Evolutionary conservation across 2,113 vertebrate species (phyloP).

Genomic region (Pithys albifrons): DNA sequence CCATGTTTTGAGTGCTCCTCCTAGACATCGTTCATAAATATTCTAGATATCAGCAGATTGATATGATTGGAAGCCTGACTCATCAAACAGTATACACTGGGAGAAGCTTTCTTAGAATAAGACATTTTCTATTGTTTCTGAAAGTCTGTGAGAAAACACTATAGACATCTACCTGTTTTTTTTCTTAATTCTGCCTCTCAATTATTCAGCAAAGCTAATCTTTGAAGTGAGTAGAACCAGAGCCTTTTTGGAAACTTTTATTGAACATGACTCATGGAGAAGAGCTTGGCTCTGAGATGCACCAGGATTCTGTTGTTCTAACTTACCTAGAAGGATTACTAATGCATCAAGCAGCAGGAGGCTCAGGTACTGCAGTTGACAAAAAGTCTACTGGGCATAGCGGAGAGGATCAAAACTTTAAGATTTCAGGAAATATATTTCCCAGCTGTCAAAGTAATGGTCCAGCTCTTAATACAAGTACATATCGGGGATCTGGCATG

Average conservation of each 20-base stretch:
- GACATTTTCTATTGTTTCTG: constrained; percentile 1
- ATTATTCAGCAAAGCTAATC: constrained; percentile 40
- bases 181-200: constrained; percentile 45
- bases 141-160: constrained; percentile 42
- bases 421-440: constrained; percentile 79
- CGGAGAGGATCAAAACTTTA: constrained; percentile 86
- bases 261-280: constrained; percentile 99
- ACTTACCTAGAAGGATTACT: constrained; percentile 99
- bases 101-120: constrained; percentile 56
- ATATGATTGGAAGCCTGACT: constrained; percentile 31
- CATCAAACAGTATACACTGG: constrained; percentile 3
- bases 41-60: neutral
- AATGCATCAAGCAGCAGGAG: constrained; percentile 98
- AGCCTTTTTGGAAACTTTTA: constrained; percentile 84
- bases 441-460: constrained; percentile 84
- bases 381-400: constrained; percentile 83
- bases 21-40: neutral
- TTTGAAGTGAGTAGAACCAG: constrained; percentile 74
- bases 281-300: constrained; percentile 99
- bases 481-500: constrained; percentile 82
- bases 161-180: constrained; percentile 15
- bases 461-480: constrained; percentile 79
- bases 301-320: constrained; percentile 99
- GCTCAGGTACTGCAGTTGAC: constrained; percentile 87
- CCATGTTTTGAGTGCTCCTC: constrained; percentile 21